These are phyloP conservation scores for Rhinichthys osculus DNA, from an alignment of 2,797 vertebrate species.

Conservation along the genomic window DNA sequence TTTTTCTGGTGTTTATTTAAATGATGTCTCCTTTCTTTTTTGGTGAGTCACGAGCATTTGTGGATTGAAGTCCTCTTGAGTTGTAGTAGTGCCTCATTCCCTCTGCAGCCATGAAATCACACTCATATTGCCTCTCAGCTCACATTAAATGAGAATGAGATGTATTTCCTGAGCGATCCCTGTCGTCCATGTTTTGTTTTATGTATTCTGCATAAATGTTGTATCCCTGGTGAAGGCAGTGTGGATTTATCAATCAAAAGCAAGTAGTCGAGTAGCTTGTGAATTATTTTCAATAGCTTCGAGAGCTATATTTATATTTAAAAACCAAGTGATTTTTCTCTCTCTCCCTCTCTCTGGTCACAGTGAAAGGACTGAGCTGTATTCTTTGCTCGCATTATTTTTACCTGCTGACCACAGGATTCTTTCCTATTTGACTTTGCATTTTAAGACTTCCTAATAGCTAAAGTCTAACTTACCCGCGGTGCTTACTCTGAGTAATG, in stretches of 20 bases:
- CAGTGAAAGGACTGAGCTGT: constrained; percentile 56
- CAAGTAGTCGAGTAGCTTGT: constrained; percentile 36
- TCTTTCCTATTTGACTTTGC: constrained; percentile 56
- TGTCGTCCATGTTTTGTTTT: constrained; percentile 40
- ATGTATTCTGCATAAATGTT: constrained; percentile 56
- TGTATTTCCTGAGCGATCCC: constrained; percentile 41
- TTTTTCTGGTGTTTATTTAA: constrained; percentile 76
- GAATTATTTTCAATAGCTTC: constrained; percentile 51
- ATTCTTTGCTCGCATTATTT: constrained; percentile 52
- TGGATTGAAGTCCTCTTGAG: constrained; percentile 71
- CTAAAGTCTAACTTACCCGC: constrained; percentile 12
- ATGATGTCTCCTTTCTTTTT: constrained; percentile 69
- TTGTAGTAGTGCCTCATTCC: constrained; percentile 70
- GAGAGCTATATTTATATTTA: constrained; percentile 57
- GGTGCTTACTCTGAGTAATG: constrained; percentile 23
- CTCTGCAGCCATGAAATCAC: constrained; percentile 72
- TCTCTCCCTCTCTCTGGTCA: constrained; percentile 45
- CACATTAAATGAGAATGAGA: constrained; percentile 55
- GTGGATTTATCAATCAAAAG: constrained; percentile 53
- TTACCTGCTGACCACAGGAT: constrained; percentile 59
- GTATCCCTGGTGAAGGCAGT: constrained; percentile 48
- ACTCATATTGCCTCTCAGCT: constrained; percentile 61
- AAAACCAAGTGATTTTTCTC: constrained; percentile 61
- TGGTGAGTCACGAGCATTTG: constrained; percentile 75
- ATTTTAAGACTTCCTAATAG: constrained; percentile 54